Evolutionary conservation across 2,888 invertebrate species (phyloP).

Genomic region (Alentia gelatinosa): DNA sequence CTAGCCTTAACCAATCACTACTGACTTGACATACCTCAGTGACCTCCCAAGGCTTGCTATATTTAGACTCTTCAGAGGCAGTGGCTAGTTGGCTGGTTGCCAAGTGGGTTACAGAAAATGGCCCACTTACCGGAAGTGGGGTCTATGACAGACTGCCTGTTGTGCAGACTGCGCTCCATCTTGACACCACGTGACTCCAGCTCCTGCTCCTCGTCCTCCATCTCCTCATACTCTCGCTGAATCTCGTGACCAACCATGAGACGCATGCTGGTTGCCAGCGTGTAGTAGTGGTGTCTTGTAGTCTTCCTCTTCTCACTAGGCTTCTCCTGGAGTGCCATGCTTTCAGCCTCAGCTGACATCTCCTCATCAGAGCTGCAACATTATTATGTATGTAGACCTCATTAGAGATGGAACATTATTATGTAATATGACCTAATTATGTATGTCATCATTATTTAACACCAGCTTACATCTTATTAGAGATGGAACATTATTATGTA

Average conservation of each 20-base stretch:
- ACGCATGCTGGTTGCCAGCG: conserved; percentile 43
- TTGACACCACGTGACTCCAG: conserved; percentile 21
- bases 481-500: too few relatives aligned
- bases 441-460: too few relatives aligned
- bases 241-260: conserved; percentile 48
- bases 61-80: too few relatives aligned
- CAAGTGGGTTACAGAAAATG: too few relatives aligned
- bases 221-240: conserved; percentile 43
- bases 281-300: conserved; percentile 13
- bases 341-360: neutral
- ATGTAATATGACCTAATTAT: too few relatives aligned
- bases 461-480: too few relatives aligned
- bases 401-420: neutral
- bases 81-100: too few relatives aligned
- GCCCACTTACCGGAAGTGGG: neutral
- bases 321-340: neutral
- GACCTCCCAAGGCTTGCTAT: too few relatives aligned
- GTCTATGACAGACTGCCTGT: conserved; percentile 42
- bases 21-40: too few relatives aligned
- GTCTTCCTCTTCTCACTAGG: neutral
- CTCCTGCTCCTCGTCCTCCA: conserved; percentile 36
- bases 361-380: conserved; percentile 19
- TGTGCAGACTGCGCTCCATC: conserved; percentile 39
- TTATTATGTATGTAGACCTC: neutral
- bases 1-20: too few relatives aligned